Evolutionary conservation across 2,888 invertebrate species (phyloP).

Genomic region (Anoncus sp.): DNA sequence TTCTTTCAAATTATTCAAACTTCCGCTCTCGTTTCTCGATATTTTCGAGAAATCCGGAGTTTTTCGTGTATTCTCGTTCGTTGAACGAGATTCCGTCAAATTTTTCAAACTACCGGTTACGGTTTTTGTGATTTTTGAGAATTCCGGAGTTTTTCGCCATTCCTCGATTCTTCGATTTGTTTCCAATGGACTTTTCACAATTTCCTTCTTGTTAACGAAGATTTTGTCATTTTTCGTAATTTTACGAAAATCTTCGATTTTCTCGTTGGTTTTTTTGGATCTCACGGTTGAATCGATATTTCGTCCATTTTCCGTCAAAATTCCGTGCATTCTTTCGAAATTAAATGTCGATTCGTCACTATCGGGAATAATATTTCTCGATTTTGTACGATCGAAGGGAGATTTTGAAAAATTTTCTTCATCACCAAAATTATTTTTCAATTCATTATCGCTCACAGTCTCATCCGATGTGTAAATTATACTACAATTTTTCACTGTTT

Average conservation of each 20-base stretch:
- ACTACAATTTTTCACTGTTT: constrained; percentile 44
- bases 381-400: not conserved
- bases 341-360: constrained; percentile 31
- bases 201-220: not conserved
- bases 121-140: not conserved
- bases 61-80: not conserved
- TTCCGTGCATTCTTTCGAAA: constrained; percentile 17
- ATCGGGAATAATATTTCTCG: constrained; percentile 6
- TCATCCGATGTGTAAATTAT: constrained; percentile 69
- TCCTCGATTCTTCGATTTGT: constrained; percentile 1
- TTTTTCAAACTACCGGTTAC: not conserved
- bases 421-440: not conserved
- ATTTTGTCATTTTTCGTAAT: not conserved
- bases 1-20: constrained; percentile 1
- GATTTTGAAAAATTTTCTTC: constrained; percentile 29
- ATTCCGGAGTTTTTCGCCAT: constrained; percentile 8
- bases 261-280: not conserved
- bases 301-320: constrained; percentile 41
- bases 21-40: not conserved
- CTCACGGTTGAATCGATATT: constrained; percentile 19
- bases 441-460: constrained; percentile 49
- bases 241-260: not conserved
- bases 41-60: not conserved
- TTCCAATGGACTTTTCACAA: not conserved
- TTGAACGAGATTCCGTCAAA: no score